phyloP scores from a whole-genome alignment of 2,113 vertebrate genomes.

The Salvator merianae region DNA sequence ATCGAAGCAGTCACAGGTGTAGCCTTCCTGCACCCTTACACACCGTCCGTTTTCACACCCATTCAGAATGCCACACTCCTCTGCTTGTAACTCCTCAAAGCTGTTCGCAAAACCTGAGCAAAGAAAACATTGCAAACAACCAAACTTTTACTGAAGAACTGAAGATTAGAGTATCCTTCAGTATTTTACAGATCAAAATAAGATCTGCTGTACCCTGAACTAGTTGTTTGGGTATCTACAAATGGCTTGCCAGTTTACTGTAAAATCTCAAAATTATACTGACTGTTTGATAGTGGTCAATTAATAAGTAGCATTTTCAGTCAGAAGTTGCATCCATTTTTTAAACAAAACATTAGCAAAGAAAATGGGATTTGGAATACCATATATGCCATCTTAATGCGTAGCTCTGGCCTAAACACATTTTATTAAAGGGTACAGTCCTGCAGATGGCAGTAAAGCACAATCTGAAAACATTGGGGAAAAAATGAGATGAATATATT shows the following conservation, averaged over 20 bases:
- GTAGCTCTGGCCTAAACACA: neutral
- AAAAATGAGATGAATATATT: neutral
- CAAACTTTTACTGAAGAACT: conserved; percentile 12
- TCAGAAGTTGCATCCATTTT: too few species aligned
- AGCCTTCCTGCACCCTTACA: conserved; percentile 96
- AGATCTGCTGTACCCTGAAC: neutral
- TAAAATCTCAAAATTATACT: neutral
- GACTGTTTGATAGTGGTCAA: neutral
- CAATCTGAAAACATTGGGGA: conserved; percentile 29
- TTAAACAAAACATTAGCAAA: too few species aligned
- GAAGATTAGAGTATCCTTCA: neutral
- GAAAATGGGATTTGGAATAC: neutral
- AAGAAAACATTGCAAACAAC: conserved; percentile 23
- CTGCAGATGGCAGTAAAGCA: conserved; percentile 68
- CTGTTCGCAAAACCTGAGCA: conserved; percentile 75
- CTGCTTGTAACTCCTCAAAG: conserved; percentile 91
- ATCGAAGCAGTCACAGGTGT: conserved; percentile 97
- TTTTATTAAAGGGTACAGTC: neutral
- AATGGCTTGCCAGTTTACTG: too few species aligned
- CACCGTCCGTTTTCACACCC: conserved; percentile 97
- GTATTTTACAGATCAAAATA: neutral
- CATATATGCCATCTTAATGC: neutral
- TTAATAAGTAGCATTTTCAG: too few species aligned
- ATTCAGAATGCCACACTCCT: conserved; percentile 95
- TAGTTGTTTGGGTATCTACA: neutral